phyloP scores from a whole-genome alignment of 2,113 vertebrate genomes.

The Podarcis cretensis region DNA sequence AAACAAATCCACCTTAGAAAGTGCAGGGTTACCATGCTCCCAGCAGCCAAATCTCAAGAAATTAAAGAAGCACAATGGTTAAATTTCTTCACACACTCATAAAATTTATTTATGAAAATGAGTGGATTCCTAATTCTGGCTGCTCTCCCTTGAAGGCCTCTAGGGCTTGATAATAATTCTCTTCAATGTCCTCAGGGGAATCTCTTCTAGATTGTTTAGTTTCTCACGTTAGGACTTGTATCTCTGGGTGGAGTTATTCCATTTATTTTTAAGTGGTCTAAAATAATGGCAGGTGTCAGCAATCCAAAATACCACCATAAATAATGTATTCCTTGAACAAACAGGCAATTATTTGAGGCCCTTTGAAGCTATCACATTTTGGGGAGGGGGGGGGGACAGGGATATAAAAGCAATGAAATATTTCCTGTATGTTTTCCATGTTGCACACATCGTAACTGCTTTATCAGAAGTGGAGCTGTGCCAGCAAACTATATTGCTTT shows the following conservation, averaged over 20 bases:
- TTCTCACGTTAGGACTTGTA: conserved; percentile 62
- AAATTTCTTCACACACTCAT: conserved; percentile 29
- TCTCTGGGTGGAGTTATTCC: conserved; percentile 38
- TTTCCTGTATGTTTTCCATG: conserved; percentile 1
- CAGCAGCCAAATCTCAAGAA: not conserved
- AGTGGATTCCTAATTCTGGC: conserved; percentile 38
- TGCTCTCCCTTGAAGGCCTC: conserved; percentile 28
- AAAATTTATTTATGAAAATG: not conserved
- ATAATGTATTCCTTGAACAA: conserved; percentile 35
- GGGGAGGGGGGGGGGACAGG: not conserved
- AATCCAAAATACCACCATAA: conserved; percentile 54
- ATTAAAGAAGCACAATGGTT: conserved; percentile 34
- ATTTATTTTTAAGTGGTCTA: conserved; percentile 56
- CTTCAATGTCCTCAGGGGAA: conserved; percentile 41
- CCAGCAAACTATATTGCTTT: not conserved
- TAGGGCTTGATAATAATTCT: conserved; percentile 38
- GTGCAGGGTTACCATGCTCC: not conserved
- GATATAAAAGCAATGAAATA: not conserved
- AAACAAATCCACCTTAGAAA: not conserved
- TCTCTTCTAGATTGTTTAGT: conserved; percentile 38
- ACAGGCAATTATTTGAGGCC: conserved; percentile 1
- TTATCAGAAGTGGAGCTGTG: not conserved
- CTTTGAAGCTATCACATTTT: conserved; percentile 19
- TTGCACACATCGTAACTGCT: not conserved
- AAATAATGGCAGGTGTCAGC: conserved; percentile 54